These are phyloP conservation scores for Drosophila picticornis DNA, from an alignment of 2,888 invertebrate genomes.

Conservation along the genomic window DNA sequence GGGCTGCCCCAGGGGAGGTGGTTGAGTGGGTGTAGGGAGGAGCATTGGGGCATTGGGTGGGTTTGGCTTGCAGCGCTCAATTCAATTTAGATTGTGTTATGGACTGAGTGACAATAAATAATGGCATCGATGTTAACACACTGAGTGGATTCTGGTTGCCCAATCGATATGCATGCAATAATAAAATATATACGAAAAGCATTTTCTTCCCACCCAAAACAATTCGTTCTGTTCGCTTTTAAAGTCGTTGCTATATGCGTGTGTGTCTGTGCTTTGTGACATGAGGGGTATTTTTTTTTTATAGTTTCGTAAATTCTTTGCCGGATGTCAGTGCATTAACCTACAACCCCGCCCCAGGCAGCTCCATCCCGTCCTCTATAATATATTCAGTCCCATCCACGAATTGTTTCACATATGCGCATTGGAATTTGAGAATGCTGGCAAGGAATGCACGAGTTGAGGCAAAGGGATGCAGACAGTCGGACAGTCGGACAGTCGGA, in stretches of 20 bases:
- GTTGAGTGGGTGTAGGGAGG: neutral
- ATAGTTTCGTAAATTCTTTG: constrained; percentile 42
- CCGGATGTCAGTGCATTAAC: constrained; percentile 56
- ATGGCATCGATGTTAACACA: constrained; percentile 50
- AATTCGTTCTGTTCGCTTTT: constrained; percentile 33
- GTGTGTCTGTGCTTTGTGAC: constrained; percentile 2
- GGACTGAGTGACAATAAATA: constrained; percentile 61
- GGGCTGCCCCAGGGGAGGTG: neutral
- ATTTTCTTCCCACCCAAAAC: constrained; percentile 45
- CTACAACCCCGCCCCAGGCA: constrained; percentile 31
- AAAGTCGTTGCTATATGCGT: constrained; percentile 10
- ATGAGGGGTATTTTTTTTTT: neutral
- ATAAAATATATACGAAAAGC: constrained; percentile 43
- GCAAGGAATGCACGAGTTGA: constrained; percentile 28
- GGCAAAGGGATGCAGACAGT: neutral
- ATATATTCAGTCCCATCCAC: constrained; percentile 20
- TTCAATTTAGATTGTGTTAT: constrained; percentile 45
- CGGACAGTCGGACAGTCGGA: neutral
- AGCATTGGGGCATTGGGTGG: neutral
- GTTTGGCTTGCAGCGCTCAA: constrained; percentile 13
- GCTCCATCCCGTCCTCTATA: neutral
- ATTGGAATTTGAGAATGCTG: constrained; percentile 47
- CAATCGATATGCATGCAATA: constrained; percentile 59
- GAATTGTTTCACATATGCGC: constrained; percentile 53
- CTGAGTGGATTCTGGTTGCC: constrained; percentile 8